Percentiles rank a stretch among this genome's conserved stretches.
These are phyloP conservation scores for Amia ocellicauda DNA, from an alignment of 2,113 vertebrate species.

Conservation along the genomic window DNA sequence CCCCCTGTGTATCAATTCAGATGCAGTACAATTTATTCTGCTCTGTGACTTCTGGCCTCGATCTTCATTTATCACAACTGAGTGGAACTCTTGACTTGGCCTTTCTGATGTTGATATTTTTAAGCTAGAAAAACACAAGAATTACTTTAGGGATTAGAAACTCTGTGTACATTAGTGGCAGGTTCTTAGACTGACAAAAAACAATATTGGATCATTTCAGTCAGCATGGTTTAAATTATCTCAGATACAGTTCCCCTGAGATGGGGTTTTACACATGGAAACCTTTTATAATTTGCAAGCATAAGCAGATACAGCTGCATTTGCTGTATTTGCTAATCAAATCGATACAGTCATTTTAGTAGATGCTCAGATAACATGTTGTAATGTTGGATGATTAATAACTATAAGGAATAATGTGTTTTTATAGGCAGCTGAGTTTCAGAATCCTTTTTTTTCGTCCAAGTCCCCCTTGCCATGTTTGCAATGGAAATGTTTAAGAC, in stretches of 20 bases:
- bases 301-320: conserved; percentile 35
- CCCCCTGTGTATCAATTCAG: background rate
- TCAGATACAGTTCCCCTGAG: conserved; percentile 49
- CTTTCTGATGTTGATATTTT: conserved; percentile 11
- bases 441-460: background rate
- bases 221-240: conserved; percentile 49
- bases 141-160: conserved; percentile 24
- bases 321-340: conserved; percentile 7
- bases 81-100: conserved; percentile 21
- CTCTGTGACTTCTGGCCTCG: background rate
- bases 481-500: conserved; percentile 1
- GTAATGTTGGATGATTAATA: conserved; percentile 12
- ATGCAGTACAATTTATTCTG: background rate
- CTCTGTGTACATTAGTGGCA: conserved; percentile 31
- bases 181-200: conserved; percentile 41
- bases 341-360: conserved; percentile 2
- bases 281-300: conserved; percentile 48
- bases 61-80: conserved; percentile 18
- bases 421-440: conserved; percentile 12
- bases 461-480: conserved; percentile 11
- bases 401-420: conserved; percentile 18
- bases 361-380: conserved; percentile 9
- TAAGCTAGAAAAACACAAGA: conserved; percentile 31
- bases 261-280: conserved; percentile 52
- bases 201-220: conserved; percentile 28